These are phyloP conservation scores for Phalanger gymnotis DNA, from an alignment of 2,797 vertebrate genomes.

Conservation along the genomic window DNA sequence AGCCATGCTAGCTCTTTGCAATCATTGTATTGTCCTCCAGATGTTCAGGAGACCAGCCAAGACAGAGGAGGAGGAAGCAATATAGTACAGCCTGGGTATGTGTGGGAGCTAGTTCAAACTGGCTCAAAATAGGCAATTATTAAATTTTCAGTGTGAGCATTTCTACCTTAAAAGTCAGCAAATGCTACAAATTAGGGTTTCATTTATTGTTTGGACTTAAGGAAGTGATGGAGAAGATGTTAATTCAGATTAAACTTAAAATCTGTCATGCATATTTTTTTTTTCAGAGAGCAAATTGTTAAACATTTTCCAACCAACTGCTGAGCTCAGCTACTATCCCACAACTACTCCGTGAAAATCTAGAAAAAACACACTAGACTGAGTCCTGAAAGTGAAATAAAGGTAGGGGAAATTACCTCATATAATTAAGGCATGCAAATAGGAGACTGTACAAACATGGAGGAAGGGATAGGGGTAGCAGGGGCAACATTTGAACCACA, in stretches of 20 bases:
- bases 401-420: not conserved
- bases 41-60: not conserved
- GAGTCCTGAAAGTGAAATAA: not conserved
- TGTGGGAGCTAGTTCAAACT: not conserved
- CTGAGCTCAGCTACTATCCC: not conserved
- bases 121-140: not conserved
- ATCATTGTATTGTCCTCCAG: not conserved
- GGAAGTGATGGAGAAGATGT: too few species aligned
- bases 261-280: not conserved
- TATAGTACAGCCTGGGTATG: not conserved
- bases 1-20: not conserved
- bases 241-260: not conserved
- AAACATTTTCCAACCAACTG: not conserved
- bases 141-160: not conserved
- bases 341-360: not conserved
- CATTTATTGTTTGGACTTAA: too few species aligned
- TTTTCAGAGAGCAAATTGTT: not conserved
- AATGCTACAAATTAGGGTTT: too few species aligned
- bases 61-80: too few species aligned
- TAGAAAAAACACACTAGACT: not conserved
- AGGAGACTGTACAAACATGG: not conserved
- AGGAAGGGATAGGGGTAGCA: too few species aligned
- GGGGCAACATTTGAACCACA: too few species aligned
- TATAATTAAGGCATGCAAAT: not conserved
- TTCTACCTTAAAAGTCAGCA: not conserved